These are phyloP conservation scores for Eupithecia exiguata DNA, from an alignment of 2,888 invertebrate species.

Conservation along the genomic window DNA sequence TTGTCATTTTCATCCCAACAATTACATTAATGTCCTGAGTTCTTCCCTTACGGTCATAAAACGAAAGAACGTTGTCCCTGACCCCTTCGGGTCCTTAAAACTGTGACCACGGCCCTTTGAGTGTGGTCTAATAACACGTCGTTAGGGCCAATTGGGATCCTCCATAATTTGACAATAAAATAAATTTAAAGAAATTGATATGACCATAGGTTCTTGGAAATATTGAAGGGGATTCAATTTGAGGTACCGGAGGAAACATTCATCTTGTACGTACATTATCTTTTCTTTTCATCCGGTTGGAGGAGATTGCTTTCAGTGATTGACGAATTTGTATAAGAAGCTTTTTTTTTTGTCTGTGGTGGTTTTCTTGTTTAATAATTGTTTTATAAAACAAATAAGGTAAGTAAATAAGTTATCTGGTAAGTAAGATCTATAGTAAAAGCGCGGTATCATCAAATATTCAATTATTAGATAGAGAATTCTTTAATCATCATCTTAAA, in stretches of 20 bases:
- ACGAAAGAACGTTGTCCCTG: constrained; percentile 34
- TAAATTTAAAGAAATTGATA: constrained; percentile 36
- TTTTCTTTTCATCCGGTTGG: not conserved
- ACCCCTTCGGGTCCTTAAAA: constrained; percentile 38
- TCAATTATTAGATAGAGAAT: too few relatives aligned
- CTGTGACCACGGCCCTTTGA: constrained; percentile 28
- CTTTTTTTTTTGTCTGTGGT: not conserved
- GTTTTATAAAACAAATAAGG: not conserved
- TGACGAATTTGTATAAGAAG: not conserved
- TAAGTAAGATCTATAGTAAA: too few relatives aligned
- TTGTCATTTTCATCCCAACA: constrained; percentile 26
- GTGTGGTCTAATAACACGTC: constrained; percentile 34
- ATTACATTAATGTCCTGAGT: constrained; percentile 36
- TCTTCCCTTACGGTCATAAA: constrained; percentile 35
- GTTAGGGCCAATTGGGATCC: constrained; percentile 38
- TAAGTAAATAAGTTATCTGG: not conserved
- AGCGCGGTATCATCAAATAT: too few relatives aligned
- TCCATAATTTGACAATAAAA: constrained; percentile 42
- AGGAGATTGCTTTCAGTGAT: not conserved
- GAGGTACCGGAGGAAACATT: constrained; percentile 1
- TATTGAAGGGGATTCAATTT: constrained; percentile 15
- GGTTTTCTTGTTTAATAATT: not conserved
- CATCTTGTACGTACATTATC: constrained; percentile 13
- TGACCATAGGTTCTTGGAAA: constrained; percentile 7
- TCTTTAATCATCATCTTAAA: too few relatives aligned